phyloP scores from a whole-genome alignment of 2,888 invertebrate genomes.

The Seira sanloemensis region DNA sequence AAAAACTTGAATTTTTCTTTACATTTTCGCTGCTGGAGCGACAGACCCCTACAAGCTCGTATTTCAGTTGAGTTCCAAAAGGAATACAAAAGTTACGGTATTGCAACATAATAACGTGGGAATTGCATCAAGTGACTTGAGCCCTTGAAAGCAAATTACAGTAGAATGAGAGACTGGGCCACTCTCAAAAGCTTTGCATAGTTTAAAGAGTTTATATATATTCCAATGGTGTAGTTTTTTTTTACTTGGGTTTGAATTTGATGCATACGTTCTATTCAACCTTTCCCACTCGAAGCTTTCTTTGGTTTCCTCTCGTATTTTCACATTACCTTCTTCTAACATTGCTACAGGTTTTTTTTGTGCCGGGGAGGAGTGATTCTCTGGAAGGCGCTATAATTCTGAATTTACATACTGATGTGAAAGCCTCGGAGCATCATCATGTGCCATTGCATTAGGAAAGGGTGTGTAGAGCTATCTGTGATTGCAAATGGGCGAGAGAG shows the following conservation, averaged over 20 bases:
- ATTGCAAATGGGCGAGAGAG: neutral
- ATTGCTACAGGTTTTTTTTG: too few relatives aligned
- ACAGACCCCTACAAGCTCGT: too few relatives aligned
- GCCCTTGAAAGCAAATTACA: conserved; percentile 30
- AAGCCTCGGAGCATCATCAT: neutral
- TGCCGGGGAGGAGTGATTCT: conserved; percentile 13
- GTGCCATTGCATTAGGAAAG: neutral
- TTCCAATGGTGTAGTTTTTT: neutral
- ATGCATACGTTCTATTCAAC: too few relatives aligned
- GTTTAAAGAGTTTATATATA: neutral
- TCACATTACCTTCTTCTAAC: neutral
- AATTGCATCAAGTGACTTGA: conserved; percentile 55
- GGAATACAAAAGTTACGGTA: too few relatives aligned
- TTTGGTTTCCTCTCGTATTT: conserved; percentile 19
- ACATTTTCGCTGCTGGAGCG: too few relatives aligned
- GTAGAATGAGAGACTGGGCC: too few relatives aligned
- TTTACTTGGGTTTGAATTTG: neutral
- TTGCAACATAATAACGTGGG: conserved; percentile 58
- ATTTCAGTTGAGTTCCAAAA: too few relatives aligned
- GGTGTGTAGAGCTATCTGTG: too few relatives aligned
- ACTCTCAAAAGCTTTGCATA: conserved; percentile 32
- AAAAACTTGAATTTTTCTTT: too few relatives aligned
- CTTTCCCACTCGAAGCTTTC: neutral
- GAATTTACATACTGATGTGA: conserved; percentile 46
- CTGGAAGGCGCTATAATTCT: conserved; percentile 36